These are phyloP conservation scores for Tachina fera DNA, from an alignment of 2,888 invertebrate species.

Conservation along the genomic window DNA sequence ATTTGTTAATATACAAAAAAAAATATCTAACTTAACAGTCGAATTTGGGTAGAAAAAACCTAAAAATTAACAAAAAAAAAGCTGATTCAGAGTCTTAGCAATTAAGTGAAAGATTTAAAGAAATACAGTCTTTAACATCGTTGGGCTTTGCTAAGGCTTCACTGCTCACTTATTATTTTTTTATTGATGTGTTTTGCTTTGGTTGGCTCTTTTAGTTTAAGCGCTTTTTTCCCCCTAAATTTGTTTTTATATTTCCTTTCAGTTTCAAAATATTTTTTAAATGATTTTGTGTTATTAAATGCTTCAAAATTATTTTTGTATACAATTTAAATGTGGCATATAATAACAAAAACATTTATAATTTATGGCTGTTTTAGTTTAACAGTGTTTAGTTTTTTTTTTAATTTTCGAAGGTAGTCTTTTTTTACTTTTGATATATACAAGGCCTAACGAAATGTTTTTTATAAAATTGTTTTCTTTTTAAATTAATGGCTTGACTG, in stretches of 20 bases:
- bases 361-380: slow-evolving; percentile 57
- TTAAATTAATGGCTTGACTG: background rate
- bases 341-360: slow-evolving; percentile 52
- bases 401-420: background rate
- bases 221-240: too few species aligned
- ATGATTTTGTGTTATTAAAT: slow-evolving; percentile 61
- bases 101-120: too few species aligned
- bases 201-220: too few species aligned
- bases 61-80: too few species aligned
- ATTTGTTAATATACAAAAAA: background rate
- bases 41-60: background rate
- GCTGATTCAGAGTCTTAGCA: too few species aligned
- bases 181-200: too few species aligned
- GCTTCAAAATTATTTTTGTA: slow-evolving; percentile 30
- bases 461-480: background rate
- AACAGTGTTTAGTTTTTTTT: slow-evolving; percentile 9
- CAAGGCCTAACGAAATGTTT: slow-evolving; percentile 17
- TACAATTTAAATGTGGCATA: background rate
- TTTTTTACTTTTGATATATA: background rate
- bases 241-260: background rate
- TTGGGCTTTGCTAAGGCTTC: too few species aligned
- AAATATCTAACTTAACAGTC: slow-evolving; percentile 3
- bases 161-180: too few species aligned
- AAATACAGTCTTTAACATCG: too few species aligned
- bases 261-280: slow-evolving; percentile 54